These are phyloP conservation scores for Euschistus heros DNA, from an alignment of 1,140 invertebrate species.

Conservation along the genomic window DNA sequence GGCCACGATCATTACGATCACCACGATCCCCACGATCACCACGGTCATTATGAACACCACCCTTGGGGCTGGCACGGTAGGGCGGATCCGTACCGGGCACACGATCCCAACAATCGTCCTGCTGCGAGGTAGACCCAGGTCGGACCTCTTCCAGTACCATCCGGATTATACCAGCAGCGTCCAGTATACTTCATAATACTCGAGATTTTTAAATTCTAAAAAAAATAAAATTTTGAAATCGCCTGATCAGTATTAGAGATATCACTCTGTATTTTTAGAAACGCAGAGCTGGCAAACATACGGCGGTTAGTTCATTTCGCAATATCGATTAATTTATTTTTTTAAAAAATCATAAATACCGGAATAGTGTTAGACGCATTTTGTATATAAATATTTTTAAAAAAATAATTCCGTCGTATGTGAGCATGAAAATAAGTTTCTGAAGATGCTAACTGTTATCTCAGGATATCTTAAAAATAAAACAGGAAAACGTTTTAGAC, in stretches of 20 bases:
- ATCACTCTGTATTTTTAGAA: slow-evolving; percentile 5
- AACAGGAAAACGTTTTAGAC: no score
- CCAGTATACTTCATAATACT: not conserved
- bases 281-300: not conserved
- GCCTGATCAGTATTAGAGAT: not conserved
- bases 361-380: no score
- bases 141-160: not conserved
- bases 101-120: slow-evolving; percentile 6
- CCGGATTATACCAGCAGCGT: not conserved
- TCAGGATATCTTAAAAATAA: not conserved
- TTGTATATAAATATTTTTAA: no score
- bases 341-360: no score
- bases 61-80: not conserved
- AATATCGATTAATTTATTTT: not conserved
- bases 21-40: not conserved
- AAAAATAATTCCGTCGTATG: no score
- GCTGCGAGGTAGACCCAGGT: not conserved
- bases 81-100: slow-evolving; percentile 1
- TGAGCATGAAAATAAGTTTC: not conserved
- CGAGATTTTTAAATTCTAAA: not conserved
- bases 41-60: slow-evolving; percentile 3
- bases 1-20: slow-evolving; percentile 3
- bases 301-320: not conserved
- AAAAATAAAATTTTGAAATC: no score
- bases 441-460: slow-evolving; percentile 16